Evolutionary conservation across 2,888 invertebrate genomes (phyloP), one percentile per base, ranked within the genome.

Genomic region (Xestia ashworthii): DNA sequence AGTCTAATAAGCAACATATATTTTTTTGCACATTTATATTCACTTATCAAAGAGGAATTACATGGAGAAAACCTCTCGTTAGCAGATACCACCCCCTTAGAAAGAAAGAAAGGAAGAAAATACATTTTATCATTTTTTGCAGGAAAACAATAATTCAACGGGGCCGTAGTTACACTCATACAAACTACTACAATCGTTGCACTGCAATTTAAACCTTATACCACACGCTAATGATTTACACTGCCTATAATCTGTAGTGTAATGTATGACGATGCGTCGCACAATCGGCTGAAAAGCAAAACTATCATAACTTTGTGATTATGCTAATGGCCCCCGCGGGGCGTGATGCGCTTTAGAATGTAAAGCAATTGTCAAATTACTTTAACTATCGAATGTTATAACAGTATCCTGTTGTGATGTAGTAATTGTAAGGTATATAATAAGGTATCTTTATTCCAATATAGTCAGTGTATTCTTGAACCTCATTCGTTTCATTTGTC

Each of bases 251-350:
- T 32, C 22, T 1, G 38, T 69, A n/a, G n/a, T 1, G n/a, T 11
- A 58, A 58, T 48, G 25, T 72, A 44, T 32, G 60, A 19, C 64
- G 32, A 62, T 72, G 72, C 41, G 12, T 70, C 16, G 67, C 41
- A 76, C 85, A 72, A 76, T 81, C 72, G 62, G 62, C n/a, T 12
- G n/a, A 82, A 68, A 70, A 75, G 58, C 55, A 70, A 69, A 84
- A 76, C 75, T 58, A 62, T 14, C 32, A 75, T 75, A 82, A 81
- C 82, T 81, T 84, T 53, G 62, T 70, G 66, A 82, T 84, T 70
- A 70, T 55, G 50, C 62, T 76, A 81, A 84, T 81, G 69, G 76
- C 19, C 5, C 76, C 50, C 55, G 12, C 44, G 66, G 71, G 66
- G 70, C 38, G 69, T 32, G 38, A 3, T 22, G 38, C 55, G 38